These are phyloP conservation scores for Willisornis vidua DNA, from an alignment of 2,113 vertebrate genomes.

Conservation along the genomic window DNA sequence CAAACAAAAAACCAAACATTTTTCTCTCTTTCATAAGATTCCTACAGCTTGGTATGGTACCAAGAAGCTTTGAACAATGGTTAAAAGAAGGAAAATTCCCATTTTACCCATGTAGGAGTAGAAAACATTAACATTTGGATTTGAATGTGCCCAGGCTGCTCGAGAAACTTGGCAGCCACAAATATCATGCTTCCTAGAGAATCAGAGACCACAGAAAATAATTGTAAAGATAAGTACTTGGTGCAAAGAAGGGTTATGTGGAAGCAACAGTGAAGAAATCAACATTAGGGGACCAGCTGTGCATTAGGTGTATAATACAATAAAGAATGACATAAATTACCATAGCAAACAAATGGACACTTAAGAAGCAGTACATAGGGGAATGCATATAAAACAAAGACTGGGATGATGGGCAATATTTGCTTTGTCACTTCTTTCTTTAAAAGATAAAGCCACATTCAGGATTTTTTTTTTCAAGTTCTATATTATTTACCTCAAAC, in stretches of 20 bases:
- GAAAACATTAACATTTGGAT: conserved; percentile 14
- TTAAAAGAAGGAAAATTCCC: not conserved
- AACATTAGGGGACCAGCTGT: conserved; percentile 68
- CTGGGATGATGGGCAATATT: not conserved
- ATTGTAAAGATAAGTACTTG: conserved; percentile 39
- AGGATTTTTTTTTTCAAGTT: not conserved
- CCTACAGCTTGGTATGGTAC: not conserved
- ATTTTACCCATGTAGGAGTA: not conserved
- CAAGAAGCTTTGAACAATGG: fast-evolving
- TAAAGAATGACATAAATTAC: conserved; percentile 72
- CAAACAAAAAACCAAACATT: not conserved
- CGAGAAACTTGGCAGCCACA: not conserved
- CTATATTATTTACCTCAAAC: not conserved
- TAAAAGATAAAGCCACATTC: not conserved
- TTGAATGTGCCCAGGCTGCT: not conserved
- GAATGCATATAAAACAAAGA: conserved; percentile 23
- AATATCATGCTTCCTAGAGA: conserved; percentile 31
- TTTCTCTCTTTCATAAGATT: not conserved
- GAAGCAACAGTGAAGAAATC: conserved; percentile 67
- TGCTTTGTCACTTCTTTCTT: not conserved
- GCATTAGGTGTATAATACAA: conserved; percentile 70
- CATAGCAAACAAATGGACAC: conserved; percentile 72
- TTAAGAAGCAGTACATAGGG: conserved; percentile 47
- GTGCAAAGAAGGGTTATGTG: conserved; percentile 18
- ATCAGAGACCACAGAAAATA: conserved; percentile 35